Percentiles rank a stretch among this genome's conserved stretches.
Conservation (phyloP, 2,113 vertebrate genomes). For the Nannobrachium achirus region DNA sequence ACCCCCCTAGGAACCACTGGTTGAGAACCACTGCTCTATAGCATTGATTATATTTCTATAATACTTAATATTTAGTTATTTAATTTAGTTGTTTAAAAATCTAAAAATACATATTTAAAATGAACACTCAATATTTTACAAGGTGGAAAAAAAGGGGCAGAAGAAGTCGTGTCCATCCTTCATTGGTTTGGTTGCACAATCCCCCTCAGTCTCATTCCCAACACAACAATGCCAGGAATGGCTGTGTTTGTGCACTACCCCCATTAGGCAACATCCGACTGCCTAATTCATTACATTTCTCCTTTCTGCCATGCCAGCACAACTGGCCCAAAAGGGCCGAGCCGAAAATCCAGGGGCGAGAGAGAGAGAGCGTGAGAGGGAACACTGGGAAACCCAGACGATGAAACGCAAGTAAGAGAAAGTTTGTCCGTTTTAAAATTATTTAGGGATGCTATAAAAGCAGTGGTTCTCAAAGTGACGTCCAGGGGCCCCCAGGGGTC, state of each 20-base stretch:
- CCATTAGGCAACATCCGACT: conserved; percentile 66
- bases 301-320: conserved; percentile 61
- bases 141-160: not conserved
- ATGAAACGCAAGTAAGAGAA: conserved; percentile 33
- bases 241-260: conserved; percentile 52
- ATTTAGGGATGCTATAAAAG: not conserved
- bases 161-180: conserved; percentile 35
- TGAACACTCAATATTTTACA: too few species aligned
- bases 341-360: conserved; percentile 6
- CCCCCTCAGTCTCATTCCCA: conserved; percentile 60
- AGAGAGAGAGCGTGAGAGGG: conserved; percentile 16
- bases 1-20: too few species aligned
- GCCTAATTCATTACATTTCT: conserved; percentile 59
- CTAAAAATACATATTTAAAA: too few species aligned
- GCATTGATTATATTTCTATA: too few species aligned
- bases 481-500: too few species aligned
- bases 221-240: conserved; percentile 67
- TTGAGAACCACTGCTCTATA: too few species aligned
- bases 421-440: conserved; percentile 27
- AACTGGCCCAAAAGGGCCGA: conserved; percentile 54
- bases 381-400: conserved; percentile 32
- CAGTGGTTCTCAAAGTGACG: too few species aligned
- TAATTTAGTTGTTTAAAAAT: too few species aligned
- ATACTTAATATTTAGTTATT: too few species aligned
- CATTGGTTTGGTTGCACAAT: conserved; percentile 57